phyloP scores from a whole-genome alignment of 2,888 invertebrate genomes.

The Brachypalpus laphriformis region DNA sequence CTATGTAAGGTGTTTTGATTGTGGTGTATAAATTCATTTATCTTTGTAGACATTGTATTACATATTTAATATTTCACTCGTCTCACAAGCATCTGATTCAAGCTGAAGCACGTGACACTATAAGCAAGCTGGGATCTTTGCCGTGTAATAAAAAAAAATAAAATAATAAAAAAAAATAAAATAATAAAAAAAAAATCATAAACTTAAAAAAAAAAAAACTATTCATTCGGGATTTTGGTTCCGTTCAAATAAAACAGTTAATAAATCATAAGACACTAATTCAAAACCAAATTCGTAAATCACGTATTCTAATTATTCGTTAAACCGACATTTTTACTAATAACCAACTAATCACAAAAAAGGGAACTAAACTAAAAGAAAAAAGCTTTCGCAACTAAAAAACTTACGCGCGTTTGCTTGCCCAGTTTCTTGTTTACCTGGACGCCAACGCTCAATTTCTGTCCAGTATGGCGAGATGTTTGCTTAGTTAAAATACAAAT shows the following conservation, averaged over 20 bases:
- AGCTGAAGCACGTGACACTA: conserved; percentile 53
- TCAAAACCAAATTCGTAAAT: conserved; percentile 9
- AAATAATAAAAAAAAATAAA: not conserved
- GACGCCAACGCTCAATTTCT: conserved; percentile 92
- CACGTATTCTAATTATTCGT: not conserved
- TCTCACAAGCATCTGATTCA: conserved; percentile 45
- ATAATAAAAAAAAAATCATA: not conserved
- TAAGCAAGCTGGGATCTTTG: conserved; percentile 42
- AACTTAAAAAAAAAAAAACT: not conserved
- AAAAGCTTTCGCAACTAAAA: conserved; percentile 84
- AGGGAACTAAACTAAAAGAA: conserved; percentile 75
- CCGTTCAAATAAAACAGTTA: not conserved
- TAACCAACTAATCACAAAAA: conserved; percentile 29
- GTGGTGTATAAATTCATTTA: conserved; percentile 26
- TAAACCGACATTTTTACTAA: not conserved
- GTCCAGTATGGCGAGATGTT: conserved; percentile 93
- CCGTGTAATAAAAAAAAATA: conserved; percentile 34
- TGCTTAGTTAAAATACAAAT: conserved; percentile 95
- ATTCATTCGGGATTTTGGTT: conserved; percentile 17
- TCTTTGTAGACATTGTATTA: conserved; percentile 21
- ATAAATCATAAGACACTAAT: conserved; percentile 12
- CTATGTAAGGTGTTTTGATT: conserved; percentile 3
- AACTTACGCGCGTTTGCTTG: conserved; percentile 87
- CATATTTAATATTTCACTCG: conserved; percentile 20
- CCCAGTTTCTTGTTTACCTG: conserved; percentile 90